Base-by-base conservation (phyloP, 2,888 invertebrate species). In the Cylloceria caligata region DNA sequence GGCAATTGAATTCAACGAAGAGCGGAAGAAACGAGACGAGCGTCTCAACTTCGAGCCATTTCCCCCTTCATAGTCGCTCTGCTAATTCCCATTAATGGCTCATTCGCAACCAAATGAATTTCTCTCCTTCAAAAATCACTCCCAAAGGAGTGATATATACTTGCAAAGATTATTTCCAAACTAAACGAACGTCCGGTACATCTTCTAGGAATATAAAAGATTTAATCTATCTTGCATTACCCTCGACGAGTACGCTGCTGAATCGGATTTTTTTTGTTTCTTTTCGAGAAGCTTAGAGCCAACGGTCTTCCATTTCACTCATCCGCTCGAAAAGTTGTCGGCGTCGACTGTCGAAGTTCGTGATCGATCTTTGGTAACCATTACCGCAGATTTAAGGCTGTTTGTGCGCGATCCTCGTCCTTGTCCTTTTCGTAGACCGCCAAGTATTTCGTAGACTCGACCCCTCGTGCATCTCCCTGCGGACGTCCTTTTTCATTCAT, bases 21-120 rank as follows among this genome's bases (percentile, higher is more conserved):
- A 65, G 21, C 47, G 47, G 67, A 34, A 72, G 39, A 73, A 69
- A 71, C 65, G 47, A 60, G 57, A 45, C 27, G 34, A 52, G 45
- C 30, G 55, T 19, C n/a, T 16, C 68, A 30, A 39, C 42, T 45
- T 73, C 52, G 39, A 62, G 67, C 62, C 72, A 71, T 76, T 72
- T 76, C 65, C 19, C 52, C 75, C 45, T 79, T 72, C 68, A 45
- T 75, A 72, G 79, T n/a, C 47, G 39, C 82, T 57, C 34, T 24
- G 82, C 75, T 83, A 79, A 83, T 79, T 82, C 74, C 71, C 36
- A 75, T 72, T 79, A 82, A 82, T 82, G 79, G 82, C 79, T 75
- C 74, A 73, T 24, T 67, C 80, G 27, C 9, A 75, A 60, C 45
- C 34, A 62, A 71, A 65, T 42, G 62, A 69, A 74, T 82, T 78